Base-by-base conservation (phyloP, 2,797 vertebrate genomes). In the Apodemus agrarius region DNA sequence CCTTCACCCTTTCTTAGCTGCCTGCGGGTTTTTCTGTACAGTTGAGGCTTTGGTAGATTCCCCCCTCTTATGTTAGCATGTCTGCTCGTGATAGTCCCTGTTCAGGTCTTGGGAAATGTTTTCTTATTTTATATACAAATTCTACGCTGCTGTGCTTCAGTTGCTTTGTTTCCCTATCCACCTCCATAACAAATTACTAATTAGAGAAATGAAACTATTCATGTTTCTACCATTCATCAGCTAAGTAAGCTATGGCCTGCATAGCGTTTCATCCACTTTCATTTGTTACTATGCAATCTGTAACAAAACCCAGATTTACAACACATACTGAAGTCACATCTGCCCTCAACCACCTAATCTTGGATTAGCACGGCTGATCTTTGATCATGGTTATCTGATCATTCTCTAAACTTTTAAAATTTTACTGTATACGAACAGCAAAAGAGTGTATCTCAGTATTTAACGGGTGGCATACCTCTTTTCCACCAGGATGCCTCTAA, bases 261-360 rank as follows among this genome's bases (percentile, higher is more conserved):
- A 67, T 74, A n/a, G n/a, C 26, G 12, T 61, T 54, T 72, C 37
- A 19, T 80, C 94, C 4, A 34, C 49, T 65, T 5, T 43, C n/a
- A 0, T 59, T 95, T 69, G 46, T 7, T n/a, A 31, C 49, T 40
- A 3, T 1, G 29, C 43, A 67, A 0, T 79, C 10, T 26, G 40
- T 91, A 93, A 93, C 90, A n/a, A 88, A 79, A 92, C 49, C 6
- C 12, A 91, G 3, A 17, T 96, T 94, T 37, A 90, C 75, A 93
- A 13, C n/a, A 49, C 6, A 40, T 13, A 59, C 6, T n/a, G 29
- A 21, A 78, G 46, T 26, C 82, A 74, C 72, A 85, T 95, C n/a
- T 89, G 26, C 34, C 74, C 46, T 80, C 69, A 69, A 46, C 14
- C 12, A 31, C 19, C 19, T 16, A 49, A 34, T 85, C 83, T 85